Conservation (phyloP, 2,888 invertebrate genomes). For the Chloromyia formosa region DNA sequence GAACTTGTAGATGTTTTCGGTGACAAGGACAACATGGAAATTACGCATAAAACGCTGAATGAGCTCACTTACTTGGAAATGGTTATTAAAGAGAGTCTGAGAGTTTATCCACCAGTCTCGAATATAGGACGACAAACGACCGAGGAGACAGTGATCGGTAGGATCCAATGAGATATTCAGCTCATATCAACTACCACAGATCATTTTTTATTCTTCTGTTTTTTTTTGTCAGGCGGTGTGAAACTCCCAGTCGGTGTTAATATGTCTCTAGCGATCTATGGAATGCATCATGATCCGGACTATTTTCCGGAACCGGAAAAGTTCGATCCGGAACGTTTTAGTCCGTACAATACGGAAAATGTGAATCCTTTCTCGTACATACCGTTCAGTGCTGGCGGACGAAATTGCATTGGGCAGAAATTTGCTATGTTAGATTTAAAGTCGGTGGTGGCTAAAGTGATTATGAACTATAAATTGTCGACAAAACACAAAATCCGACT, state of each 20-base stretch:
- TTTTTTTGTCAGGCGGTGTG: conserved; percentile 58
- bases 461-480: conserved; percentile 53
- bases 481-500: background rate
- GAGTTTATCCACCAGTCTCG: conserved; percentile 74
- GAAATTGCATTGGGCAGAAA: conserved; percentile 66
- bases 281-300: conserved; percentile 65
- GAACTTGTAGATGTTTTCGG: conserved; percentile 66
- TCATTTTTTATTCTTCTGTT: too few species aligned
- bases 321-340: conserved; percentile 69
- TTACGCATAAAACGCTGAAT: conserved; percentile 68
- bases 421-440: conserved; percentile 60
- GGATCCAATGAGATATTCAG: too few species aligned
- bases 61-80: conserved; percentile 74
- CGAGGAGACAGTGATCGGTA: conserved; percentile 69
- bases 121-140: conserved; percentile 69
- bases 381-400: conserved; percentile 69
- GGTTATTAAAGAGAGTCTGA: conserved; percentile 74
- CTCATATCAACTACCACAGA: background rate
- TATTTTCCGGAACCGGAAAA: conserved; percentile 66
- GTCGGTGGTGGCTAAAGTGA: conserved; percentile 55
- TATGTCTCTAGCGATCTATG: conserved; percentile 66
- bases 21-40: conserved; percentile 62
- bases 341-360: conserved; percentile 67
- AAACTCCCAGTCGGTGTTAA: conserved; percentile 66
- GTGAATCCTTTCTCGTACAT: conserved; percentile 69